Evolutionary conservation across 2,888 invertebrate genomes (phyloP), one percentile per base, ranked within the genome.

Genomic region (Eupeodes latifasciatus): DNA sequence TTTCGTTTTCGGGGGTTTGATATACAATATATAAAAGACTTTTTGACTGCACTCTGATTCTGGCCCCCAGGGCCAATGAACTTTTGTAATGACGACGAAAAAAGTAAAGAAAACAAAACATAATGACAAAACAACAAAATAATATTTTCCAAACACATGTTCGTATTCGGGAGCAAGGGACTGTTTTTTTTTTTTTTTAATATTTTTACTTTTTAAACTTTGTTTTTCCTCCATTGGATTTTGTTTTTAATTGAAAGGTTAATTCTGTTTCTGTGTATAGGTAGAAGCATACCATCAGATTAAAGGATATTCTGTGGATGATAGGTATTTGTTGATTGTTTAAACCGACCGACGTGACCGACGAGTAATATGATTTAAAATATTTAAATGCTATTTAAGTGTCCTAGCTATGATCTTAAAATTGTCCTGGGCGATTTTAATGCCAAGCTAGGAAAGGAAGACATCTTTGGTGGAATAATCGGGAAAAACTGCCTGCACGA

Each of bases 31-130:
- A 47, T 12, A 64, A 64, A 27, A 36, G 78, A 71, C 64, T 57
- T 62, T 57, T 71, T 12, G 64, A 66, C 71, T 59, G 19, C 53
- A 69, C 9, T 66, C 16, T 49, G 69, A 40, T 10, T 19, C 11
- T 40, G 36, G 36, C 66, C 53, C 10, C 11, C 5, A 49, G 36
- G 78, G 66, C 44, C 83, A 79, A 44, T 67, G 83, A 83, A 83
- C 83, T 74, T 47, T 49, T 83, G 83, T 74, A 67, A 66, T 74
- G 19, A 83, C 10, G 44, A 66, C 67, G 19, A 9, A 49, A 61
- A 40, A 71, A 36, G 34, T 55, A 40, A 64, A 9, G 40, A 51
- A 16, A 80, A 47, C 6, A 27, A 47, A 47, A 57, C 62, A 34
- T 9, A 59, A 6, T 4, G 14, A 27, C 47, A 47, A 47, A 47